Conservation (phyloP, 2,888 invertebrate genomes). For the Carpatolechia fugitivella region DNA sequence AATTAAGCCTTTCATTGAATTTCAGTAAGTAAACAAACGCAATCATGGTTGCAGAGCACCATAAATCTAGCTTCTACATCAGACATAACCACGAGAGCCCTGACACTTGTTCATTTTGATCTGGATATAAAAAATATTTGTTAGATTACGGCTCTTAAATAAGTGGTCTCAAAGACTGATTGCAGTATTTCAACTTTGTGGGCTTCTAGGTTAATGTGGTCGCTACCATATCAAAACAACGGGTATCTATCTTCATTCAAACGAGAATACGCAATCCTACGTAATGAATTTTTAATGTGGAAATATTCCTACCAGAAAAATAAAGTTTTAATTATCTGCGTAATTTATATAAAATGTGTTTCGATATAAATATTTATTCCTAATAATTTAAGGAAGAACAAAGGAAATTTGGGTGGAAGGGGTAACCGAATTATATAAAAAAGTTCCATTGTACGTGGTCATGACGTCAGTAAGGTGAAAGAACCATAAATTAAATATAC, state of each 20-base stretch:
- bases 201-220: conserved; percentile 21
- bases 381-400: not conserved
- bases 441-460: not conserved
- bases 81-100: not conserved
- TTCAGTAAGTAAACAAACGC: not conserved
- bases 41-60: not conserved
- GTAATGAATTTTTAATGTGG: conserved; percentile 1
- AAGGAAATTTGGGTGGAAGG: not conserved
- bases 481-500: not conserved
- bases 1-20: too few relatives aligned
- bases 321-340: not conserved
- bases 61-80: not conserved
- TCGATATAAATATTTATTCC: not conserved
- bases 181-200: conserved; percentile 5
- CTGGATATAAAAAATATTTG: not conserved
- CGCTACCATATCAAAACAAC: not conserved
- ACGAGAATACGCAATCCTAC: not conserved
- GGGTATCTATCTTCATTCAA: not conserved
- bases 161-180: not conserved
- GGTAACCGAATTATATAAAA: not conserved
- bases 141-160: not conserved
- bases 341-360: not conserved
- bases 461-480: not conserved
- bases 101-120: not conserved
- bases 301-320: not conserved